Base-by-base conservation (phyloP, 2,888 invertebrate genomes). In the Arge pagana region DNA sequence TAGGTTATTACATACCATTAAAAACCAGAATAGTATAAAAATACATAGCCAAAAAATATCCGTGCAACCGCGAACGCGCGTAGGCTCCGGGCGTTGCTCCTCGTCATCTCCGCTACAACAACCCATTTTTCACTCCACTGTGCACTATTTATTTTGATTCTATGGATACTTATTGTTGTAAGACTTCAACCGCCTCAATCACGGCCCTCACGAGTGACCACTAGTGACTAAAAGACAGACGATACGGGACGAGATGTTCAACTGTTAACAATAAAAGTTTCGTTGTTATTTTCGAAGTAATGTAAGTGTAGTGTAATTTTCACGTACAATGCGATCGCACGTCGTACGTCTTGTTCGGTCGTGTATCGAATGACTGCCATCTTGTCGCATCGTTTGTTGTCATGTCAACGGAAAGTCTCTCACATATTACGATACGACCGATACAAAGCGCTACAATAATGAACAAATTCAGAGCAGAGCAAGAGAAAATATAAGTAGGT, bases 1-100 rank as follows among this genome's bases (percentile, higher is more conserved):
- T 16, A 57, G 43, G 48, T 55, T 62, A 62, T 52, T n/a, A 69
- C 78, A 79, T 82, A 93, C 93, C 92, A 93, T 86, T 61, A 91
- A 78, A 71, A 88, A 85, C 89, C 90, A 91, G 77, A 93, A 92
- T 49, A 86, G 71, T 60, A 91, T 82, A 71, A 88, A 93, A 67
- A 90, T 77, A 68, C 86, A 81, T 33, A 93, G 82, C 90, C 90
- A 93, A 61, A 89, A 81, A 7, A 90, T 82, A 79, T 93, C 93
- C 3, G 93, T 93, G 70, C 93, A 93, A 45, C 86, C 85, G 72
- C 91, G 84, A 52, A 80, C 79, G 28, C 79, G 81, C 15, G 82
- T 80, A 33, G 81, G 77, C 72, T 83, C 80, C 21, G 62, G 42
- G 48, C 62, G 42, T 61, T 65, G 62, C 16, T 74, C 75, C 2